phyloP scores from a whole-genome alignment of 2,888 invertebrate species.

The Dinocampus coccinellae region DNA sequence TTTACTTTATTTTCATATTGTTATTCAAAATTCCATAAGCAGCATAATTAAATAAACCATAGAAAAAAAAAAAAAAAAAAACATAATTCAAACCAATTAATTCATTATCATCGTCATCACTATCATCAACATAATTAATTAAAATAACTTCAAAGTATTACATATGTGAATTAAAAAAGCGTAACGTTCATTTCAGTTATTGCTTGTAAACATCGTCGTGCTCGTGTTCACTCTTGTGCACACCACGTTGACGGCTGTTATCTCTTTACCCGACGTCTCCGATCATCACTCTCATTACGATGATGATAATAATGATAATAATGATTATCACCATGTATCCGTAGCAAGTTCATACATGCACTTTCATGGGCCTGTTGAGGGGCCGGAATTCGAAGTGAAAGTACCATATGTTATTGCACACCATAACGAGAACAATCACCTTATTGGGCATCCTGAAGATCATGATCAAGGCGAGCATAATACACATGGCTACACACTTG shows the following conservation, averaged over 20 bases:
- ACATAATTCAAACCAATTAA: neutral
- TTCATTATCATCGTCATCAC: neutral
- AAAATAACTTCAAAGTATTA: neutral
- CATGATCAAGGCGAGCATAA: slow-evolving; percentile 37
- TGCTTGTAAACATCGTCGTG: neutral
- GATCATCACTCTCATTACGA: slow-evolving; percentile 24
- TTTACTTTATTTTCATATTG: neutral
- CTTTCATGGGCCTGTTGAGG: slow-evolving; percentile 65
- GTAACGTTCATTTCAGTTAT: slow-evolving; percentile 10
- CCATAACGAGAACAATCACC: slow-evolving; percentile 44
- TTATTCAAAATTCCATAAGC: neutral
- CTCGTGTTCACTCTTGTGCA: neutral
- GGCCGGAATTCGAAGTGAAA: slow-evolving; percentile 63
- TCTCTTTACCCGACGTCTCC: neutral
- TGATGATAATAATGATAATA: slow-evolving; percentile 8
- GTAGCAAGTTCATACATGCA: slow-evolving; percentile 63
- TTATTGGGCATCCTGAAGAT: slow-evolving; percentile 5
- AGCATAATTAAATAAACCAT: neutral
- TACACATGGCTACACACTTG: slow-evolving; percentile 51
- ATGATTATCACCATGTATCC: slow-evolving; percentile 51
- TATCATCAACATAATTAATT: neutral
- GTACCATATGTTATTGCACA: slow-evolving; percentile 58
- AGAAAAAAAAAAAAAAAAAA: neutral
- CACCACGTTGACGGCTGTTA: slow-evolving; percentile 6
- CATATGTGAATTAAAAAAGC: neutral